Evolutionary conservation across 92 coral and sea anemone species (phyloP).

Genomic region (Parazoanthus darwini): DNA sequence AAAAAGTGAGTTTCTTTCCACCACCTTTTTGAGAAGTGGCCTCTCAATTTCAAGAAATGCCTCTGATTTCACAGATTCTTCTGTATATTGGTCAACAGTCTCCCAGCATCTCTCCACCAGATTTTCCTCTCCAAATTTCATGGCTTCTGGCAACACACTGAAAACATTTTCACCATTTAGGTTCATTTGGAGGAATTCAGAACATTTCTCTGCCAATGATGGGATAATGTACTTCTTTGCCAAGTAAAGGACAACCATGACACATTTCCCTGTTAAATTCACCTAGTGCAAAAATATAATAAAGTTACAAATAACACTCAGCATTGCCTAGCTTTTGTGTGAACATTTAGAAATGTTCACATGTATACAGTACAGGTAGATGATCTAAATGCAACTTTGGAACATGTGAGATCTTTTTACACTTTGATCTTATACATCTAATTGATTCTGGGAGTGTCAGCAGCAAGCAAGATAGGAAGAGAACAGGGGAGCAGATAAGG

Average conservation of each 20-base stretch:
- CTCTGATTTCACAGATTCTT: slow-evolving; percentile 38
- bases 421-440: too few species aligned
- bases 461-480: too few species aligned
- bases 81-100: slow-evolving; percentile 34
- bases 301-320: neutral
- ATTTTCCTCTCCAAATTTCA: slow-evolving; percentile 27
- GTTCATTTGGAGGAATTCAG: slow-evolving; percentile 30
- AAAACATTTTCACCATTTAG: slow-evolving; percentile 50
- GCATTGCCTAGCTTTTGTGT: too few species aligned
- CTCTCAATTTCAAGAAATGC: slow-evolving; percentile 35
- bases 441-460: too few species aligned
- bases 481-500: too few species aligned
- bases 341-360: too few species aligned
- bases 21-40: slow-evolving; percentile 30
- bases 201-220: slow-evolving; percentile 41
- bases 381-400: too few species aligned
- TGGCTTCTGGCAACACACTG: slow-evolving; percentile 44
- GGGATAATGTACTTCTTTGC: slow-evolving; percentile 52
- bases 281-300: neutral
- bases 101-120: slow-evolving; percentile 50
- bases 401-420: too few species aligned
- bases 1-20: slow-evolving; percentile 45
- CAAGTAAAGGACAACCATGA: slow-evolving; percentile 40
- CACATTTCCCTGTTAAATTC: slow-evolving; percentile 42
- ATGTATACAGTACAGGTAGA: too few species aligned